Percentiles rank a stretch among this genome's conserved stretches.
Evolutionary conservation across 23 tunicate species (phyloP).

Genomic region (Corella eumyota): DNA sequence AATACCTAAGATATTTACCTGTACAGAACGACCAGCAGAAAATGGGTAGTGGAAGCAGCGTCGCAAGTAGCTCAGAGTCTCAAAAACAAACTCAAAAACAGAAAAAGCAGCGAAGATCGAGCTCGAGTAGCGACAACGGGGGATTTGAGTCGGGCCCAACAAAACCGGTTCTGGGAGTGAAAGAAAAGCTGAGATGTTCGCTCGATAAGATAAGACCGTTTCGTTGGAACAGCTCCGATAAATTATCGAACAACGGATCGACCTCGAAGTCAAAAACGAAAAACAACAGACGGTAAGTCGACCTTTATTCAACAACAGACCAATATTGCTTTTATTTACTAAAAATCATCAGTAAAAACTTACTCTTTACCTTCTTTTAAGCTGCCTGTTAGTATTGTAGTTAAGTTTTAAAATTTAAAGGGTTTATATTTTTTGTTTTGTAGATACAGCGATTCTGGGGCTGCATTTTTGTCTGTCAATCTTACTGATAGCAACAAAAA

Average conservation of each 20-base stretch:
- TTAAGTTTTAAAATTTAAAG: no score
- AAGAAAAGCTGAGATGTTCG: constrained; percentile 49
- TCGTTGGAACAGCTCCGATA: constrained; percentile 63
- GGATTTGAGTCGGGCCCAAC: constrained; percentile 33
- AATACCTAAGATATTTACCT: neutral
- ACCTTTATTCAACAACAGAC: neutral
- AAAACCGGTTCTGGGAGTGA: constrained; percentile 40
- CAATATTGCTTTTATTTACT: no score
- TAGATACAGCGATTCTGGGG: constrained; percentile 25
- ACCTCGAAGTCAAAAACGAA: constrained; percentile 17
- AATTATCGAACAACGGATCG: constrained; percentile 6
- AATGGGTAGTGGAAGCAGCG: constrained; percentile 38
- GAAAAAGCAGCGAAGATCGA: constrained; percentile 3
- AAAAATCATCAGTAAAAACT: no score
- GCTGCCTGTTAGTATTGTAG: no score
- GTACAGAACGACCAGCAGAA: no score
- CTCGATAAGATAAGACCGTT: constrained; percentile 39
- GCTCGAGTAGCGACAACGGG: constrained; percentile 42
- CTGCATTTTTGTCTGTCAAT: constrained; percentile 16
- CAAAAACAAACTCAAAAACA: neutral
- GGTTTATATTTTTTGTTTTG: neutral
- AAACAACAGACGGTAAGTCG: constrained; percentile 21
- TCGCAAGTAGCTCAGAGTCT: neutral
- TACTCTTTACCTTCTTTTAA: neutral
- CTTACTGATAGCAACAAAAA: constrained; percentile 1